phyloP scores from a whole-genome alignment of 2,113 vertebrate genomes.

The Parus major region DNA sequence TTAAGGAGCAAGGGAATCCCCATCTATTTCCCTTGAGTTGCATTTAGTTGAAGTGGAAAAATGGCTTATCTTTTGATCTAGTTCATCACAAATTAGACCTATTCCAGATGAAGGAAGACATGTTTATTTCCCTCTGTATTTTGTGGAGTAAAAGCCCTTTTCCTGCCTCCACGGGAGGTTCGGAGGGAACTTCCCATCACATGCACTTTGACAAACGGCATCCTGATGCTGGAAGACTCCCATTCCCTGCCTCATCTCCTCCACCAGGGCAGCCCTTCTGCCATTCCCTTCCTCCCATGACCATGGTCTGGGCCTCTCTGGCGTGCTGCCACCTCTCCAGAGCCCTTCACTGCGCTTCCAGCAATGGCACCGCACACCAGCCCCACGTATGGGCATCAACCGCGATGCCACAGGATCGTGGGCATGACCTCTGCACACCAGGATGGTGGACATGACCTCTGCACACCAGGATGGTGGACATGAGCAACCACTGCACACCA shows the following conservation, averaged over 20 bases:
- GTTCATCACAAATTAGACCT: not conserved
- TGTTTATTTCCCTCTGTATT: not conserved
- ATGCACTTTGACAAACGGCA: not conserved
- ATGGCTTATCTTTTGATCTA: not conserved
- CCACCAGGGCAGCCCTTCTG: not conserved
- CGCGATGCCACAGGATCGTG: accelerated
- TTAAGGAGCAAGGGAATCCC: not conserved
- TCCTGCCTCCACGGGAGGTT: accelerated
- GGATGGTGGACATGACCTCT: accelerated
- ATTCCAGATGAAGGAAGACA: not conserved
- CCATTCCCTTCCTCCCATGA: not conserved
- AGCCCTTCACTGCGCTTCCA: not conserved
- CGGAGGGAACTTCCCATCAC: not conserved
- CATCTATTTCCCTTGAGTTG: not conserved
- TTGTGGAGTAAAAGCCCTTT: not conserved
- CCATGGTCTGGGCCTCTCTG: not conserved
- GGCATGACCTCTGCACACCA: accelerated
- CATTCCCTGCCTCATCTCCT: not conserved
- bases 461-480: accelerated
- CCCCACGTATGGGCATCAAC: accelerated
- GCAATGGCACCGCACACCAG: accelerated
- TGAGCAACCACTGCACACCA: accelerated
- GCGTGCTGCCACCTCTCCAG: accelerated
- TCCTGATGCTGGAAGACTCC: not conserved
- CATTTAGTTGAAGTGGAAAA: not conserved